Percentiles rank a stretch among this genome's conserved stretches.
These are phyloP conservation scores for Amphipoea oculea DNA, from an alignment of 2,888 invertebrate species.

Conservation along the genomic window DNA sequence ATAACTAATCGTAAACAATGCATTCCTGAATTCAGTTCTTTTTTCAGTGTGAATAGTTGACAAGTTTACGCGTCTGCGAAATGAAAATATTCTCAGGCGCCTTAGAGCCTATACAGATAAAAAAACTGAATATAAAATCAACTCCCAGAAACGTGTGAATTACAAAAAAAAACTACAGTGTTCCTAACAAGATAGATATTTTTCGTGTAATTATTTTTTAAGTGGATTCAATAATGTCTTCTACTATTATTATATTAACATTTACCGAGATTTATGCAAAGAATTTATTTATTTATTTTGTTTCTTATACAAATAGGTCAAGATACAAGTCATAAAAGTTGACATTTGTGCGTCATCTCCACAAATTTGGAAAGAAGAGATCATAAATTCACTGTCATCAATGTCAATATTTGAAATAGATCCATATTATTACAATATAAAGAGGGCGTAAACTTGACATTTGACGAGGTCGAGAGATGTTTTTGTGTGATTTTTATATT, in stretches of 20 bases:
- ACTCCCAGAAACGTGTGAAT: neutral
- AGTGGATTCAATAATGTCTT: neutral
- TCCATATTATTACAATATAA: constrained; percentile 22
- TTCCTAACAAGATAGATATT: neutral
- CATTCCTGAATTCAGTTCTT: neutral
- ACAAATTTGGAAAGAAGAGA: constrained; percentile 25
- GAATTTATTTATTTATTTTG: constrained; percentile 3
- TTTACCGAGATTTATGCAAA: constrained; percentile 1
- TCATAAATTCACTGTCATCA: constrained; percentile 17
- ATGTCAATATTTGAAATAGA: constrained; percentile 38
- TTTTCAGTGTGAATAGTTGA: neutral
- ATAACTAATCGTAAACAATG: too few species aligned
- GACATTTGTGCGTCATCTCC: constrained; percentile 37
- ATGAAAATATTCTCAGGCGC: neutral
- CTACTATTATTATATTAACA: constrained; percentile 13
- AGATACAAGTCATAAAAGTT: constrained; percentile 32
- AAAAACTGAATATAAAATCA: neutral
- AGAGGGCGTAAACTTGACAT: constrained; percentile 3
- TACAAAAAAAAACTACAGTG: neutral
- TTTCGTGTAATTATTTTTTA: neutral
- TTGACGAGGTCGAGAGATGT: neutral
- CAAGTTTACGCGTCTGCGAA: neutral
- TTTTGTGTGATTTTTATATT: constrained; percentile 7
- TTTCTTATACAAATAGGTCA: neutral
- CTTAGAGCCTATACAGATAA: neutral